Conservation (phyloP, 2,888 invertebrate genomes). For the Idaea straminata region DNA sequence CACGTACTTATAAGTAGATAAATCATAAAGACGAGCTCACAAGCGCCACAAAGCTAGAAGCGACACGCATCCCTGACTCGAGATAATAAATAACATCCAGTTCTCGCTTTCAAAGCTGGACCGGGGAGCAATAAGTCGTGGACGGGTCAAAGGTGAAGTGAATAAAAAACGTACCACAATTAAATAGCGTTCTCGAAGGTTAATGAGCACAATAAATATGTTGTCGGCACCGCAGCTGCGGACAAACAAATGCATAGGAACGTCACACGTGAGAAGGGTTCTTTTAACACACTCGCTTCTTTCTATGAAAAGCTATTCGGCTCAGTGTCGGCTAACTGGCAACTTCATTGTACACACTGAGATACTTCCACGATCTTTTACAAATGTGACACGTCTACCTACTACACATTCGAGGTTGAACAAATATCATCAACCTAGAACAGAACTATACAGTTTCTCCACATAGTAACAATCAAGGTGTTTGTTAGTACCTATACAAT, state of each 20-base stretch:
- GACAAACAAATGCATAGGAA: conserved; percentile 73
- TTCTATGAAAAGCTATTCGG: conserved; percentile 18
- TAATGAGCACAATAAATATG: conserved; percentile 81
- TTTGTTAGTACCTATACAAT: neutral
- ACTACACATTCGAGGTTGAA: conserved; percentile 49
- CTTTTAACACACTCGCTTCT: conserved; percentile 17
- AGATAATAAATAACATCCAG: conserved; percentile 77
- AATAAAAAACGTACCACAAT: conserved; percentile 80
- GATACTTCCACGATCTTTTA: conserved; percentile 52
- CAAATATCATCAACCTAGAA: conserved; percentile 45
- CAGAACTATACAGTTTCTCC: conserved; percentile 35
- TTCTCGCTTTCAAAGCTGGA: conserved; percentile 76
- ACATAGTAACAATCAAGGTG: neutral
- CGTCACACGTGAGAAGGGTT: conserved; percentile 73
- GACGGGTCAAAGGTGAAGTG: conserved; percentile 78
- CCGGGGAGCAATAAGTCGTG: conserved; percentile 78
- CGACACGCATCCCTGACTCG: conserved; percentile 71
- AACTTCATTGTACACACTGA: conserved; percentile 60
- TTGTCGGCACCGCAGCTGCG: conserved; percentile 79
- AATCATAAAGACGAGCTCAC: conserved; percentile 70
- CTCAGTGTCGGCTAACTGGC: conserved; percentile 53
- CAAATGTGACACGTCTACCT: conserved; percentile 55
- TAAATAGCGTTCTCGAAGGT: conserved; percentile 81
- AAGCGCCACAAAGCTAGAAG: conserved; percentile 76
- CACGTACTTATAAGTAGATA: conserved; percentile 71